Percentiles rank a stretch among this genome's conserved stretches.
Conservation (phyloP, 2,888 invertebrate genomes). For the Caenorhabditis parvicauda region DNA sequence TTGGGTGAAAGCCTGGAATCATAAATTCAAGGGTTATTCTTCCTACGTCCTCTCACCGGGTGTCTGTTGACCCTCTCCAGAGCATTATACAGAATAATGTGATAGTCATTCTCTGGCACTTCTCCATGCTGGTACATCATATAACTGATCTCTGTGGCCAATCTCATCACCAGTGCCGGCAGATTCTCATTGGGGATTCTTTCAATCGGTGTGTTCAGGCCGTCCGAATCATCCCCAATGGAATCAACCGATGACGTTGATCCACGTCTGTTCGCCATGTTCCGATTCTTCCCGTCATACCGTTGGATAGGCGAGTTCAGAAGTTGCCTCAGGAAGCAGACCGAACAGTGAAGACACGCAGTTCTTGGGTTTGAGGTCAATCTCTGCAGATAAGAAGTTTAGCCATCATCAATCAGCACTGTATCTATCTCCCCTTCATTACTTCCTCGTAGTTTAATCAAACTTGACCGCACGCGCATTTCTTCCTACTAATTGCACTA, state of each 20-base stretch:
- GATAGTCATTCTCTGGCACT: too few species aligned
- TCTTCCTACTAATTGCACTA: too few species aligned
- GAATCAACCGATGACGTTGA: slow-evolving; percentile 7
- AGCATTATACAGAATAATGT: too few species aligned
- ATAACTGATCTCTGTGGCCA: too few species aligned
- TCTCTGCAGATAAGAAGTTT: not conserved
- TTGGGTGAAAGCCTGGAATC: too few species aligned
- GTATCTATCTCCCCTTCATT: slow-evolving; percentile 6
- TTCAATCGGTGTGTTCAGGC: slow-evolving; percentile 46
- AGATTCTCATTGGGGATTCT: slow-evolving; percentile 67
- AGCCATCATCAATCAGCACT: not conserved
- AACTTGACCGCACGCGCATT: too few species aligned
- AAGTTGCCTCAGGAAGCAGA: slow-evolving; percentile 30
- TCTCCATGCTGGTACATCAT: too few species aligned
- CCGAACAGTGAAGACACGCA: slow-evolving; percentile 26
- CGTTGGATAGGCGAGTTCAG: slow-evolving; percentile 29
- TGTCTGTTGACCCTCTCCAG: too few species aligned
- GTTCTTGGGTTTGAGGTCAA: not conserved
- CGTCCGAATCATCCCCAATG: slow-evolving; percentile 38
- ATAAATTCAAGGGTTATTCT: too few species aligned
- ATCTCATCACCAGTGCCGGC: slow-evolving; percentile 78
- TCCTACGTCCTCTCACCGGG: too few species aligned
- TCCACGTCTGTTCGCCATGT: not conserved
- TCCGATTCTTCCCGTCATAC: slow-evolving; percentile 6
- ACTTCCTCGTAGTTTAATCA: too few species aligned